These are phyloP conservation scores for Antennarius striatus DNA, from an alignment of 2,113 vertebrate genomes.

Conservation along the genomic window DNA sequence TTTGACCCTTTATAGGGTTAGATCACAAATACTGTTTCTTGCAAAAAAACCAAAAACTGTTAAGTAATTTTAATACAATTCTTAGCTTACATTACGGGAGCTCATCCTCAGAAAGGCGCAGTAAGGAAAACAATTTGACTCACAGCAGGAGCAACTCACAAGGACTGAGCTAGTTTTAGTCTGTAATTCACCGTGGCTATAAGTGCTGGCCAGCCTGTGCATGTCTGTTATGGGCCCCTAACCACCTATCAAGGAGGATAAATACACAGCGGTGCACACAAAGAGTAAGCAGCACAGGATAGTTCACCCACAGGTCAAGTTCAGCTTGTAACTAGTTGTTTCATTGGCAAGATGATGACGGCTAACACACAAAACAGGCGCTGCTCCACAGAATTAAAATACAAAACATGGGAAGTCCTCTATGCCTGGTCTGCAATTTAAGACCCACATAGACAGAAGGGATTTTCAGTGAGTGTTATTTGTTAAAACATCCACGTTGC, in stretches of 20 bases:
- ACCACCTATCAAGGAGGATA: conserved; percentile 66
- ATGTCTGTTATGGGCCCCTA: conserved; percentile 66
- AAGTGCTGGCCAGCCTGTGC: conserved; percentile 54
- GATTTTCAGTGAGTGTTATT: too few species aligned
- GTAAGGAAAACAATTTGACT: conserved; percentile 59
- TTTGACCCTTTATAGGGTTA: too few species aligned
- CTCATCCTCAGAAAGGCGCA: conserved; percentile 50
- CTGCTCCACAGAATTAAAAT: conserved; percentile 54
- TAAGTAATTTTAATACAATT: conserved; percentile 61
- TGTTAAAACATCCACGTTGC: too few species aligned
- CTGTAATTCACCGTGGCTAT: conserved; percentile 74
- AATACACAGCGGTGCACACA: conserved; percentile 50
- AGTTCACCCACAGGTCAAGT: conserved; percentile 67
- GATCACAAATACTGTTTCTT: too few species aligned
- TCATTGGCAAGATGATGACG: conserved; percentile 8
- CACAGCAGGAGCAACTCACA: conserved; percentile 52
- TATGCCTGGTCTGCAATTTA: too few species aligned
- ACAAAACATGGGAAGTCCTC: too few species aligned
- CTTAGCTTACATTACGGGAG: conserved; percentile 58
- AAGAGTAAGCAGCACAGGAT: conserved; percentile 43
- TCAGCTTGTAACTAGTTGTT: conserved; percentile 59
- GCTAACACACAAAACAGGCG: not conserved
- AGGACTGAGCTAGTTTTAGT: conserved; percentile 59
- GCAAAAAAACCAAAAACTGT: not conserved
- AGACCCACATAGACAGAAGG: too few species aligned